A percentile compares a stretch with the other conserved stretches of the same genome.
phyloP scores from a whole-genome alignment of 2,113 vertebrate species.

The Haemorhous mexicanus region DNA sequence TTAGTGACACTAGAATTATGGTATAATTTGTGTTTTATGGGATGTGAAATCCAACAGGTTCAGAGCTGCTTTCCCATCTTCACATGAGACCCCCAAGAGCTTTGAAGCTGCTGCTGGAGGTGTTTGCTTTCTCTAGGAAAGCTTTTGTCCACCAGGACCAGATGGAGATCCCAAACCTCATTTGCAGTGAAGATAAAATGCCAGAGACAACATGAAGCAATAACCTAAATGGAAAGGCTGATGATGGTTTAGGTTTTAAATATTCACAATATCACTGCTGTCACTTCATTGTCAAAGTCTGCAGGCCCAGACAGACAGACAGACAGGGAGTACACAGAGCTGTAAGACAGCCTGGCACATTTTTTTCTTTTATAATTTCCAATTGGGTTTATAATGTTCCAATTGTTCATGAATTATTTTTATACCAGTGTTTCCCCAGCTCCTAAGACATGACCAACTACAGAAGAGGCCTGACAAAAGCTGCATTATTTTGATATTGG shows the following conservation, averaged over 20 bases:
- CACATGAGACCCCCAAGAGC: neutral
- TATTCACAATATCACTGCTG: neutral
- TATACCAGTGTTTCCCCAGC: neutral
- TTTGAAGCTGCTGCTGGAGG: neutral
- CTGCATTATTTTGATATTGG: neutral
- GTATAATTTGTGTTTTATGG: neutral
- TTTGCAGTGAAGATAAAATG: neutral
- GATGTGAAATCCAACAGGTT: neutral
- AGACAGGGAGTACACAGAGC: neutral
- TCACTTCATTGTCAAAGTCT: neutral
- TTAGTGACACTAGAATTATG: neutral
- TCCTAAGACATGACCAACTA: neutral
- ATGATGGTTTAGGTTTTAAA: neutral
- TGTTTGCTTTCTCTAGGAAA: neutral
- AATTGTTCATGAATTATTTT: neutral
- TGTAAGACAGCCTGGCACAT: neutral
- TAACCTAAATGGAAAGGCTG: neutral
- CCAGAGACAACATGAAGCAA: neutral
- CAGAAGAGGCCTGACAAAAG: neutral
- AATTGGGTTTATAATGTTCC: neutral
- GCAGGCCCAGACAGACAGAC: neutral
- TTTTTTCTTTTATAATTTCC: neutral
- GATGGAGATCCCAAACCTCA: slow-evolving; percentile 4
- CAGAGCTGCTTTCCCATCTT: neutral
- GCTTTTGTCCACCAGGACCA: slow-evolving; percentile 13